Evolutionary conservation across 2,797 vertebrate species (phyloP), one percentile per base, ranked within the genome.

Genomic region (Coregonus sp.): DNA sequence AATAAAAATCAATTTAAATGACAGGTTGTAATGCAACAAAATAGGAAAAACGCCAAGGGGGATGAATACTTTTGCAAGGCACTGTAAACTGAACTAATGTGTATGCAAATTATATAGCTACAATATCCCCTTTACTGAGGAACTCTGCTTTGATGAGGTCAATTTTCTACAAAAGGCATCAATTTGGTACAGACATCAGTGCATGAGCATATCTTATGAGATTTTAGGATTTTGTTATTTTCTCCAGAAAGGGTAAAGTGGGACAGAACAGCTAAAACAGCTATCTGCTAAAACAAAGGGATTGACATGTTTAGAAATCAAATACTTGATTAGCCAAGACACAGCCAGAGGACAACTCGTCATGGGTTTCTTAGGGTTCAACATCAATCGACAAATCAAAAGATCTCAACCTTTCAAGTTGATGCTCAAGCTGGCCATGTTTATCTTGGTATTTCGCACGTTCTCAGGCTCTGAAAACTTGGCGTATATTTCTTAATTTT

Each of bases 221-320:
- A 59, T 16, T 5, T 1, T 1, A 50, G 47, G 50, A 74, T 40
- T 40, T 40, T 40, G 40, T 9, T 40, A 66, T 74, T 81, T 70
- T 80, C 80, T 79, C 47, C 51, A 56, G 75, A 31, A 78, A 77
- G 82, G 81, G 72, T 84, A 81, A 88, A 86, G 77, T 75, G 61
- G 66, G 35, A 59, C 47, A 77, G 77, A 7, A 40, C 7, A 47
- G 40, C 7, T 9, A 47, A 47, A 47, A 11, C 7, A 9, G 9
- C 9, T 47, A 47, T 47, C 40, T 9, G 78, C 47, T 82, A 18
- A 18, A 29, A 75, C 70, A 81, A 72, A 75, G 80, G 73, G 80
- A 56, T 7, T 73, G 63, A 25, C 68, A 75, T 75, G 25, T 33
- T 75, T 69, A 67, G 11, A 14, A 47, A 79, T 29, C 14, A 65